Base-by-base conservation (phyloP, 2,888 invertebrate species). In the Cephonodes hylas region DNA sequence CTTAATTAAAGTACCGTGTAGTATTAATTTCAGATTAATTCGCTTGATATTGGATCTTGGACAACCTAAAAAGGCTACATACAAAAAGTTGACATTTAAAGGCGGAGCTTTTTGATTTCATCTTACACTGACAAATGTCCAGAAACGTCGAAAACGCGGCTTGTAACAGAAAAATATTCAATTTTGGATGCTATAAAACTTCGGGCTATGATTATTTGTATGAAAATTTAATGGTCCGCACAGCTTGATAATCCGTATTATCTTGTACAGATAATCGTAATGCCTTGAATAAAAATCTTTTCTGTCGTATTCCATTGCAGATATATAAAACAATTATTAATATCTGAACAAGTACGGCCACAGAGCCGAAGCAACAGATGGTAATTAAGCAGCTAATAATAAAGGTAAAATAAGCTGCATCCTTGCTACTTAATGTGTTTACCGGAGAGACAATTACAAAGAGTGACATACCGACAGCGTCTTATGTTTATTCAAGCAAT, bases 401-500 rank as follows among this genome's bases (percentile, higher is more conserved):
- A 31, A 53, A 31, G 18, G 31, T 27, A 18, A 31, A 46, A 46
- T n/a, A 25, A 46, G 23, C 46, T 23, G 46, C 46, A 46, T 46
- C 25, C n/a, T 25, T 31, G 27, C 53, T 48, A 31, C 53, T 27
- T 53, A 25, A 53, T 31, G 53, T 53, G 53, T 31, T 31, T 31
- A 53, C 31, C 53, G 18, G 27, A 53, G 27, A 64, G 72, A 77
- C 79, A 81, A 84, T 85, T 82, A 83, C 72, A 74, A 18, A 74
- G 74, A 71, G 75, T 75, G 73, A 76, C 78, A 83, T 83, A 79
- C 80, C 80, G 69, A 72, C 76, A 74, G 70, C 67, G 69, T 69
- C 72, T 72, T 23, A 81, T 80, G 80, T 83, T 82, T 82, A 83
- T 83, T 80, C 81, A 79, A 70, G 70, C 70, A 74, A 74, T 76